These are phyloP conservation scores for Stegostoma tigrinum DNA, from an alignment of 2,113 vertebrate species.

Conservation along the genomic window DNA sequence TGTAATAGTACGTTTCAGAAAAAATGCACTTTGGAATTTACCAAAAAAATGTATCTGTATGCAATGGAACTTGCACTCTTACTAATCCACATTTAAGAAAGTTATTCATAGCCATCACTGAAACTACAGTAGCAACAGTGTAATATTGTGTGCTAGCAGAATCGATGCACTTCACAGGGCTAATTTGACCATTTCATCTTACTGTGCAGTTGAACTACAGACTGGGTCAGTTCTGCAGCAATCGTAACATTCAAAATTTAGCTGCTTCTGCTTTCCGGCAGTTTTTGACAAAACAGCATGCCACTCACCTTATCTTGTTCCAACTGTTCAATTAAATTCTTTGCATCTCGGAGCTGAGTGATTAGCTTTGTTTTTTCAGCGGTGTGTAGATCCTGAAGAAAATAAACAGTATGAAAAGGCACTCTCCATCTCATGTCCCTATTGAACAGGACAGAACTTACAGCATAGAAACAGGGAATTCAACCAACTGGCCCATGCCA, in stretches of 20 bases:
- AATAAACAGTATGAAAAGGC: constrained; percentile 37
- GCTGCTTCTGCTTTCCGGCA: neutral
- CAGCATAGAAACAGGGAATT: neutral
- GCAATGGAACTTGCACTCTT: neutral
- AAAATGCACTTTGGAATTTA: neutral
- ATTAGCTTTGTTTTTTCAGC: constrained; percentile 91
- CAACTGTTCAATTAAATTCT: constrained; percentile 90
- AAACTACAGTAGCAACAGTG: neutral
- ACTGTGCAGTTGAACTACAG: too few relatives aligned
- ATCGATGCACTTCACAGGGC: neutral
- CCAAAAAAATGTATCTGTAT: neutral
- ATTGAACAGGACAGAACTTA: neutral
- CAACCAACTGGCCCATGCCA: neutral
- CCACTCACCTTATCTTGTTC: constrained; percentile 81
- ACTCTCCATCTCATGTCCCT: neutral
- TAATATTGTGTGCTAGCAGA: neutral
- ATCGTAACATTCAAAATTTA: neutral
- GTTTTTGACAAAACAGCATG: neutral
- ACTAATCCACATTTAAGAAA: neutral
- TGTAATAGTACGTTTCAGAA: neutral
- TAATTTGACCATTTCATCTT: neutral
- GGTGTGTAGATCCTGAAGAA: constrained; percentile 79
- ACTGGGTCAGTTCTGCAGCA: neutral
- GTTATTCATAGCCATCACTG: neutral
- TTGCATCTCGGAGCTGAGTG: constrained; percentile 87